Evolutionary conservation across 2,888 invertebrate genomes (phyloP).

Genomic region (Epirrhoe alternata): DNA sequence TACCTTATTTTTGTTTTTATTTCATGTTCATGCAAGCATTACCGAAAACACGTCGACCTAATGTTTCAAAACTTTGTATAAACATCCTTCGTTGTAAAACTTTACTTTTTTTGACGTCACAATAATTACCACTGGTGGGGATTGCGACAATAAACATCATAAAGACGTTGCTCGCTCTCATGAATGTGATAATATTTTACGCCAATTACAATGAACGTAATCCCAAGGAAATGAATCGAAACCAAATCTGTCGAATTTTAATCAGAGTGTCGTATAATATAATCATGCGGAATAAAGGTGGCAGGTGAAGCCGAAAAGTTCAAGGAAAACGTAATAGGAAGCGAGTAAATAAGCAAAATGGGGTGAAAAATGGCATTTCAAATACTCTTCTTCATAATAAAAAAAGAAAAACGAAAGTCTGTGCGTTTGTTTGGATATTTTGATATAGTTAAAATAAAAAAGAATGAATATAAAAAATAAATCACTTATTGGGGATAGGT

Average conservation of each 20-base stretch:
- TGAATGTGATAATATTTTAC: neutral
- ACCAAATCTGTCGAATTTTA: conserved; percentile 58
- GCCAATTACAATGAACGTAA: conserved; percentile 40
- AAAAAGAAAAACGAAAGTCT: neutral
- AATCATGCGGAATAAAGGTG: conserved; percentile 37
- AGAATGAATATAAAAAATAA: too few species aligned
- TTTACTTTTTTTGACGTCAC: too few species aligned
- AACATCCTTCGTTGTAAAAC: too few species aligned
- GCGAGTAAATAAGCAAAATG: conserved; percentile 57
- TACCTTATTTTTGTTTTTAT: too few species aligned
- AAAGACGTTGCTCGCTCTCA: too few species aligned
- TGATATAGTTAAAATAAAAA: neutral
- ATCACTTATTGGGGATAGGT: too few species aligned
- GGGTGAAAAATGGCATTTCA: conserved; percentile 56
- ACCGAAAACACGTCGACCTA: too few species aligned
- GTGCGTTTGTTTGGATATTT: neutral
- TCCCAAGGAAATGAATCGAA: conserved; percentile 54
- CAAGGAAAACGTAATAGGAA: conserved; percentile 50
- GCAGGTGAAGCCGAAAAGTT: conserved; percentile 48
- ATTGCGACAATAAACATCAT: too few species aligned
- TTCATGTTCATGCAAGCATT: too few species aligned
- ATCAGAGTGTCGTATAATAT: conserved; percentile 53
- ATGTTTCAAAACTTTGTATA: too few species aligned
- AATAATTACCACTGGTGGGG: too few species aligned
- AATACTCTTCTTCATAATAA: conserved; percentile 38